phyloP scores from a whole-genome alignment of 1,140 invertebrate species.

The Heliconius hermathena region DNA sequence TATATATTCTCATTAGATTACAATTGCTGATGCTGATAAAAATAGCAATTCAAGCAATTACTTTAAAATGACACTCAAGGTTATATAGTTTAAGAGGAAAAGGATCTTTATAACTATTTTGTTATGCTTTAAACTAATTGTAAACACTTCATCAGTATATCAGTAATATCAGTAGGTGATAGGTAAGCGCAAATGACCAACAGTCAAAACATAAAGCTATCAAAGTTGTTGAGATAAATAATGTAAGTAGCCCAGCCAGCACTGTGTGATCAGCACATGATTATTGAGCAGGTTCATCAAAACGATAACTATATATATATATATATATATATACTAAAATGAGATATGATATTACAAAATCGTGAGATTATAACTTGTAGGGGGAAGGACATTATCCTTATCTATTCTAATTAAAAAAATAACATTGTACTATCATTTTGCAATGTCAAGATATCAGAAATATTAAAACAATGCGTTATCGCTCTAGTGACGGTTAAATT shows the following conservation, averaged over 20 bases:
- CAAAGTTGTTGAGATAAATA: conserved; percentile 5
- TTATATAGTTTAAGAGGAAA: conserved; percentile 10
- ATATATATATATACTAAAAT: not conserved
- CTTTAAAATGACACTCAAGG: conserved; percentile 2
- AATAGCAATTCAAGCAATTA: conserved; percentile 1
- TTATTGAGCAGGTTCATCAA: conserved; percentile 5
- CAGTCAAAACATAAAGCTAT: conserved; percentile 1
- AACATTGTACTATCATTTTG: not conserved
- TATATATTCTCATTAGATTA: not conserved
- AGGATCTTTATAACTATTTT: not conserved
- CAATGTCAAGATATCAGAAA: not conserved
- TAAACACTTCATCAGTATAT: not conserved
- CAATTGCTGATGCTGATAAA: not conserved
- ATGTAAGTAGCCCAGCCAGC: conserved; percentile 3
- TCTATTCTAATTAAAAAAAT: conserved; percentile 1
- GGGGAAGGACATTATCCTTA: not conserved
- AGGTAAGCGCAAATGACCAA: not conserved
- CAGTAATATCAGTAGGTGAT: not conserved
- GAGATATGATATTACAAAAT: not conserved
- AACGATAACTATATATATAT: not conserved
- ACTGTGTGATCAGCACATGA: conserved; percentile 26
- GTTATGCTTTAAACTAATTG: not conserved
- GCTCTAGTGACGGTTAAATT: conserved; percentile 11
- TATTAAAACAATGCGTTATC: conserved; percentile 9
- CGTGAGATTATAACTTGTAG: not conserved